Evolutionary conservation across 2,797 vertebrate species (phyloP).

Genomic region (Platyrinchus mystaceus): DNA sequence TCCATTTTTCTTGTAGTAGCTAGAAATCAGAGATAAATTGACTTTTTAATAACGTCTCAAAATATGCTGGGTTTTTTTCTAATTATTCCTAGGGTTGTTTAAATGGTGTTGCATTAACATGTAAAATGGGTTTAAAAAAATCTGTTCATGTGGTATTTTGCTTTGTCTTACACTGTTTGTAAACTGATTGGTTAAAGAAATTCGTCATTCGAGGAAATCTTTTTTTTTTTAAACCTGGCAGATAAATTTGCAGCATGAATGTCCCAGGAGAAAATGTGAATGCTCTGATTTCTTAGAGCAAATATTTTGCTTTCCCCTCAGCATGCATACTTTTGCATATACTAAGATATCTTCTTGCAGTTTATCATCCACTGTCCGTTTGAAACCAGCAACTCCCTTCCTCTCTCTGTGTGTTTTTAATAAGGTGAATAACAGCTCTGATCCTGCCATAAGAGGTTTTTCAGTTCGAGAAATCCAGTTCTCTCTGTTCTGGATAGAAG

Average conservation of each 20-base stretch:
- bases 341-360: constrained; percentile 72
- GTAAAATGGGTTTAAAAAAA: not conserved
- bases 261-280: constrained; percentile 53
- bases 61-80: not conserved
- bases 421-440: constrained; percentile 73
- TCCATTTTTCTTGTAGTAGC: not conserved
- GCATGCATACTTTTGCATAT: constrained; percentile 79
- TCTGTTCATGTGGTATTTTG: constrained; percentile 22
- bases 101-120: constrained; percentile 4
- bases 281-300: constrained; percentile 59
- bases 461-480: constrained; percentile 62
- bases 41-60: constrained; percentile 25
- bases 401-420: constrained; percentile 53
- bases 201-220: not conserved
- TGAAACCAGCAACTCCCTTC: constrained; percentile 63
- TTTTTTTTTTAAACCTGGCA: constrained; percentile 63
- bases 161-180: not conserved
- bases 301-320: constrained; percentile 60
- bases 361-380: constrained; percentile 70
- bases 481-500: constrained; percentile 59
- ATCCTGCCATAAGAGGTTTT: constrained; percentile 72
- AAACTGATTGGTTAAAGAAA: constrained; percentile 45
- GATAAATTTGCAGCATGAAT: constrained; percentile 52
- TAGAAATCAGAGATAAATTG: not conserved
- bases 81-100: constrained; percentile 5